Percentiles rank a stretch among this genome's conserved stretches.
Evolutionary conservation across 2,797 vertebrate species (phyloP).

Genomic region (Sphenopsis melanotis): DNA sequence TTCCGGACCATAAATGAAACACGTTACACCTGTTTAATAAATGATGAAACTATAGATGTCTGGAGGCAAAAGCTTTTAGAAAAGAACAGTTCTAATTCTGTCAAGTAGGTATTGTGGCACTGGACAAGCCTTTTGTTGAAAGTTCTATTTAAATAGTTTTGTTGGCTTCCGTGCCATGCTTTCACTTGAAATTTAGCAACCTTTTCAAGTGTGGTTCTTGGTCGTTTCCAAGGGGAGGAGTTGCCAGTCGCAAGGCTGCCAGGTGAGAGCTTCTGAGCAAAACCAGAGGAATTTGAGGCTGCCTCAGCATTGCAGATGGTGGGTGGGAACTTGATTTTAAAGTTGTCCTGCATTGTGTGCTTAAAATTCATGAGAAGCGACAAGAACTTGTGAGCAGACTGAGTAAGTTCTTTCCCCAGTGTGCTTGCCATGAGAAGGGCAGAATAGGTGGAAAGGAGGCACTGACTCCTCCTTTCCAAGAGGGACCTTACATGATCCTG

Average conservation of each 20-base stretch:
- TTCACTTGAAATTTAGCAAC: slow-evolving; percentile 48
- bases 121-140: slow-evolving; percentile 43
- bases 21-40: slow-evolving; percentile 87
- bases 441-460: not conserved
- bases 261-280: slow-evolving; percentile 17
- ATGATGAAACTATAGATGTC: slow-evolving; percentile 86
- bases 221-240: not conserved
- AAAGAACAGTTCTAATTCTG: slow-evolving; percentile 84
- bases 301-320: not conserved
- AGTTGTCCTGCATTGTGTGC: not conserved
- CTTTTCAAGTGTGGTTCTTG: slow-evolving; percentile 45
- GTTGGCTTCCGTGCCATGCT: slow-evolving; percentile 48
- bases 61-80: slow-evolving; percentile 91
- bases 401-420: not conserved
- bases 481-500: not conserved
- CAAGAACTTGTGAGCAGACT: not conserved
- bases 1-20: slow-evolving; percentile 87
- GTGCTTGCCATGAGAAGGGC: not conserved
- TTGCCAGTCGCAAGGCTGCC: not conserved
- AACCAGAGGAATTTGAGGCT: not conserved
- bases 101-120: slow-evolving; percentile 84
- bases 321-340: slow-evolving; percentile 14
- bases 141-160: not conserved
- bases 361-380: not conserved
- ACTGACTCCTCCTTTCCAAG: not conserved